Conservation (phyloP, 2,888 invertebrate genomes). For the Serripes groenlandicus region DNA sequence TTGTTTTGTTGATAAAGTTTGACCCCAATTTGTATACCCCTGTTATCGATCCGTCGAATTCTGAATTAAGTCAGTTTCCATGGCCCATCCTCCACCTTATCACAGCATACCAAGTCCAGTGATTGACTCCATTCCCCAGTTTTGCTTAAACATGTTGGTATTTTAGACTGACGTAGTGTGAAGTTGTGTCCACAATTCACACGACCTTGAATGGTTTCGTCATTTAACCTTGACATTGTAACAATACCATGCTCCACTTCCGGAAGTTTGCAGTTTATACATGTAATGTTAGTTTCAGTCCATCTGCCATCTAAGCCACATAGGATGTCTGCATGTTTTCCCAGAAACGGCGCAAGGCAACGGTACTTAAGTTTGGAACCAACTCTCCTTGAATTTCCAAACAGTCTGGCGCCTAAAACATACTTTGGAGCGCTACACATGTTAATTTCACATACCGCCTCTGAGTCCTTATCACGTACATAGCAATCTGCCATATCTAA, state of each 20-base stretch:
- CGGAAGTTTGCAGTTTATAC: constrained; percentile 3
- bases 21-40: not conserved
- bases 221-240: not conserved
- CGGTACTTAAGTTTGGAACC: not conserved
- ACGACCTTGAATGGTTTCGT: not conserved
- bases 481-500: not conserved
- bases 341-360: not conserved
- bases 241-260: constrained; percentile 6
- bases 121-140: not conserved
- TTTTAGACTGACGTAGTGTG: not conserved
- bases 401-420: not conserved
- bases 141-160: not conserved
- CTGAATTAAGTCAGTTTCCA: constrained; percentile 5
- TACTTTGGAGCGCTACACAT: not conserved
- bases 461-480: not conserved
- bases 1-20: not conserved
- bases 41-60: not conserved
- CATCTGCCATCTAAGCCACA: not conserved
- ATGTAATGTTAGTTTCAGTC: constrained; percentile 8
- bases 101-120: constrained; percentile 3
- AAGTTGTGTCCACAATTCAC: not conserved
- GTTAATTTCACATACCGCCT: not conserved
- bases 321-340: not conserved
- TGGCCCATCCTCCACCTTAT: not conserved
- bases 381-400: not conserved